Percentiles rank a stretch among this genome's conserved stretches.
Conservation (phyloP, 2,797 vertebrate genomes). For the Tinamus major region DNA sequence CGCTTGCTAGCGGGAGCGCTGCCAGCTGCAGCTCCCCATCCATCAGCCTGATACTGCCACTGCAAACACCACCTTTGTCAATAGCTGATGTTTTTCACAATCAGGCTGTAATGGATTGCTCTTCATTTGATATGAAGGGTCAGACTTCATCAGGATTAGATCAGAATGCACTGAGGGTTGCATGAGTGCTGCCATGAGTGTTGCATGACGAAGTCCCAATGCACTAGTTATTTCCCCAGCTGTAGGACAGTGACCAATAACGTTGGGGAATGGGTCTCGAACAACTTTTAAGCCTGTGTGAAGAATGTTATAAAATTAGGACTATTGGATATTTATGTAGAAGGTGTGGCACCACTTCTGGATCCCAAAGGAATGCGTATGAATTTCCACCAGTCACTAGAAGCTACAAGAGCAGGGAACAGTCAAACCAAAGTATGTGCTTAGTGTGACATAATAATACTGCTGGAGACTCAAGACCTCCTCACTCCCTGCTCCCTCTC, state of each 20-base stretch:
- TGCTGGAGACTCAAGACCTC: too few relatives aligned
- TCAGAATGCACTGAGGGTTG: neutral
- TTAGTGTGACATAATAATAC: neutral
- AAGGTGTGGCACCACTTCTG: neutral
- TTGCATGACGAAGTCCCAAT: neutral
- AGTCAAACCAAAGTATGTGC: neutral
- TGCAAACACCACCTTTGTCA: conserved; percentile 9
- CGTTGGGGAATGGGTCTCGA: neutral
- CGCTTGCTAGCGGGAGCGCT: neutral
- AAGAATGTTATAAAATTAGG: neutral
- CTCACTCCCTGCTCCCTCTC: neutral
- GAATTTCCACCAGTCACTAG: neutral
- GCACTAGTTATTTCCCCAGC: neutral
- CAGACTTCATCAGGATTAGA: neutral
- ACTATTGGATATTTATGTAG: neutral
- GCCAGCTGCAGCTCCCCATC: neutral
- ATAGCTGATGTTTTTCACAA: neutral
- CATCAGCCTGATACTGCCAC: conserved; percentile 21
- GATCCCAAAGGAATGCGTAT: neutral
- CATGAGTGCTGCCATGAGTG: neutral
- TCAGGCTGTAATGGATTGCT: conserved; percentile 21
- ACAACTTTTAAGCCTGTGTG: neutral
- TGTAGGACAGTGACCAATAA: neutral
- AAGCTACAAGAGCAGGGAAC: neutral
- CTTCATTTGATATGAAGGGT: neutral